Evolutionary conservation across 2,888 invertebrate genomes (phyloP).

Genomic region (Branchipolynoe longqiensis): DNA sequence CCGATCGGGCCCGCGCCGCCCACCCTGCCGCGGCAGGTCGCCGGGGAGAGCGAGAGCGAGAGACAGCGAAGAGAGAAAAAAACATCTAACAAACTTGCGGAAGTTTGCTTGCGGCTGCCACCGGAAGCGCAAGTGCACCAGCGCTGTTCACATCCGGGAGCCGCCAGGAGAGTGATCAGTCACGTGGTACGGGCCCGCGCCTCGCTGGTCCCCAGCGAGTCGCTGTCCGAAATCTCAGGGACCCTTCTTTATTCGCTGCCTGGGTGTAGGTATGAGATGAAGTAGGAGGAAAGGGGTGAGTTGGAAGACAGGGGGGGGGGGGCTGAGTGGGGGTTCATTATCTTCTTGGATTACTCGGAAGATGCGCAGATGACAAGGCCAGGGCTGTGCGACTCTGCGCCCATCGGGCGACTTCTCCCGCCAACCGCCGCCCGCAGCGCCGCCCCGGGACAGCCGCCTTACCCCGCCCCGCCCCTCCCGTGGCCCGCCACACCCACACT

Average conservation of each 20-base stretch:
- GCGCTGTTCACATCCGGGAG: constrained; percentile 46
- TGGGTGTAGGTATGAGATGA: too few species aligned
- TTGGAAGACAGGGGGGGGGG: neutral
- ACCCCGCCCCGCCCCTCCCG: neutral
- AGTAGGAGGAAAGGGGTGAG: neutral
- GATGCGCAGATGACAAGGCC: constrained; percentile 41
- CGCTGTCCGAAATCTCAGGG: constrained; percentile 43
- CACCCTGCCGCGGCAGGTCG: neutral
- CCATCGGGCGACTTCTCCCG: neutral
- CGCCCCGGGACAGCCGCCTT: neutral
- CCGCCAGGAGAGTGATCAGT: constrained; percentile 33
- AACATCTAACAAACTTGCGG: too few species aligned
- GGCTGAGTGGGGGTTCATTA: constrained; percentile 33
- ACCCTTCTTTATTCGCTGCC: constrained; percentile 17
- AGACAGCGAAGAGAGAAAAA: neutral
- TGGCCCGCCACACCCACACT: neutral
- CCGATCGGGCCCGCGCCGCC: neutral
- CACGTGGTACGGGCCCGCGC: neutral
- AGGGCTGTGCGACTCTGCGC: neutral
- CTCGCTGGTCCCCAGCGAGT: too few species aligned
- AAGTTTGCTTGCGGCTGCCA: constrained; percentile 29
- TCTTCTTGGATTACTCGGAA: constrained; percentile 47
- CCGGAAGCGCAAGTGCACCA: constrained; percentile 3
- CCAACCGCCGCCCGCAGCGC: neutral
- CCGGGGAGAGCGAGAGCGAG: neutral